These are phyloP conservation scores for Cygnus atratus DNA, from an alignment of 2,113 vertebrate genomes.

Conservation along the genomic window DNA sequence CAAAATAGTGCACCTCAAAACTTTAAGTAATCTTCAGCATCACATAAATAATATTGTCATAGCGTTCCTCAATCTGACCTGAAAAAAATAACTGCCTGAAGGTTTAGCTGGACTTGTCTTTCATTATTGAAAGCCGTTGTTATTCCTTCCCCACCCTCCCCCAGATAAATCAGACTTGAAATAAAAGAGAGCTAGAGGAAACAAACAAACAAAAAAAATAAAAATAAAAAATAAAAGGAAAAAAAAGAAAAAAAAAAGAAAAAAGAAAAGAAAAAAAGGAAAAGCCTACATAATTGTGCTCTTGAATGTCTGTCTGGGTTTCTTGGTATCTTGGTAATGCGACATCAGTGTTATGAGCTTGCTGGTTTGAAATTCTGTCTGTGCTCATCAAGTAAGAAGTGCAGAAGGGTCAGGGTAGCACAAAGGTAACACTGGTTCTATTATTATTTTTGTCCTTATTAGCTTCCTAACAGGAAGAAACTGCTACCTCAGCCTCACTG, in stretches of 20 bases:
- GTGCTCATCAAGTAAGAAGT: not conserved
- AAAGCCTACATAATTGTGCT: not conserved
- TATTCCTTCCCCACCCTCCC: not conserved
- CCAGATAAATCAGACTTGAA: not conserved
- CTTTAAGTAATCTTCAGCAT: not conserved
- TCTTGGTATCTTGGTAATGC: not conserved
- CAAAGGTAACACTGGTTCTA: not conserved
- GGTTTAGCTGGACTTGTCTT: not conserved
- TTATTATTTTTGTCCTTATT: not conserved
- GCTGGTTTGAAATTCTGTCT: not conserved
- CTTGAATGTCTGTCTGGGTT: not conserved
- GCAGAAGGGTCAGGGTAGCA: not conserved
- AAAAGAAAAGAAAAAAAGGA: not conserved
- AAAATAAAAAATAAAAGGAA: not conserved
- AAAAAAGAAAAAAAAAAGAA: not conserved
- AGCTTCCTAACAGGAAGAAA: not conserved
- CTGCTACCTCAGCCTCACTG: not conserved
- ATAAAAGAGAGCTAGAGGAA: not conserved
- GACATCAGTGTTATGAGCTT: not conserved
- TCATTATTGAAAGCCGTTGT: not conserved
- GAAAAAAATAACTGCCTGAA: slow-evolving; percentile 15
- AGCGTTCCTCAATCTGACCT: not conserved
- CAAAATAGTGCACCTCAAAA: not conserved
- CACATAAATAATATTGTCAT: not conserved
- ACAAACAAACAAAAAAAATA: not conserved